phyloP scores from a whole-genome alignment of 2,113 vertebrate genomes.

The Odocoileus virginianus region DNA sequence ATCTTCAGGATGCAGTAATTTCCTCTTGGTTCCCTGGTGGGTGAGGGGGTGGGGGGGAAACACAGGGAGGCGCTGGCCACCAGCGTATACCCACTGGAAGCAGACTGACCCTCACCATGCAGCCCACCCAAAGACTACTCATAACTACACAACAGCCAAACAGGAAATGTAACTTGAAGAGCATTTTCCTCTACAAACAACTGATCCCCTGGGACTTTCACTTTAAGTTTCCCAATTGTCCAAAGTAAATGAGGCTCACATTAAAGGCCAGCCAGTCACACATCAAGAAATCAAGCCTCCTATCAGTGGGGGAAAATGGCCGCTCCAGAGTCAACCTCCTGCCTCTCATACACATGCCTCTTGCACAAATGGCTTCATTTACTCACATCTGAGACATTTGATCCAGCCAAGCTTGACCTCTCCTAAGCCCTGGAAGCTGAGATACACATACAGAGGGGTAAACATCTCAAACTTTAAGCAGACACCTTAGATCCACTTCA shows the following conservation, averaged over 20 bases:
- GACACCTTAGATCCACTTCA: background rate
- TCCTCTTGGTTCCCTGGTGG: background rate
- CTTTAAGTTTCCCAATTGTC: conserved; percentile 79
- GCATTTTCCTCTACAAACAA: conserved; percentile 75
- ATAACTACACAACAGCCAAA: background rate
- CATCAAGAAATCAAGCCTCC: conserved; percentile 55
- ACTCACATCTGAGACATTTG: conserved; percentile 41
- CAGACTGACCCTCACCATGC: background rate
- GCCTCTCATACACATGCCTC: conserved; percentile 44
- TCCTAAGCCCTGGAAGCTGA: conserved; percentile 48
- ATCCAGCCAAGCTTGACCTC: conserved; percentile 47
- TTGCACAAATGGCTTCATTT: conserved; percentile 46
- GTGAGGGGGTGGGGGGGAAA: background rate
- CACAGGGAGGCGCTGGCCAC: background rate
- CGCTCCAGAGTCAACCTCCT: conserved; percentile 10
- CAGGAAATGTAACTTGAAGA: conserved; percentile 71
- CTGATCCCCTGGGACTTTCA: conserved; percentile 74
- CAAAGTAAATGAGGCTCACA: conserved; percentile 75
- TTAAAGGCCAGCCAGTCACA: conserved; percentile 72
- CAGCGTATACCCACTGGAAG: background rate
- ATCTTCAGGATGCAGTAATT: background rate
- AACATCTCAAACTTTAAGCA: conserved; percentile 37
- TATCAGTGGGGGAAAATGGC: conserved; percentile 42
- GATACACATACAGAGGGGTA: conserved; percentile 33
- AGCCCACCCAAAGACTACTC: background rate